These are phyloP conservation scores for Anguilla obscura DNA, from an alignment of 2,797 vertebrate genomes.

Conservation along the genomic window DNA sequence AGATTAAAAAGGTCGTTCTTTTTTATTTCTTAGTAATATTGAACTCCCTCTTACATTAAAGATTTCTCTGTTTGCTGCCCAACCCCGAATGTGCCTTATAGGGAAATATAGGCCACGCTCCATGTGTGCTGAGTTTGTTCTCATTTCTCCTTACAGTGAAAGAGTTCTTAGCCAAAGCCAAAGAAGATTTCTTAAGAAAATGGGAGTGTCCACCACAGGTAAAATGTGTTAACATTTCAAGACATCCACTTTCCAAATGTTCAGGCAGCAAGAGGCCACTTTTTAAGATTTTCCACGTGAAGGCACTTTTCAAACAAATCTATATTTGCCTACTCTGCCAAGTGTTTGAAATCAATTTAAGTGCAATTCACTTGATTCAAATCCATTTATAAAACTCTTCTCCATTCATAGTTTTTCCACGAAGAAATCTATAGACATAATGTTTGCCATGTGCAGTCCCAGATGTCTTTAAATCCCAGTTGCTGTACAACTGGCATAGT, in stretches of 20 bases:
- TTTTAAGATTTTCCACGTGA: neutral
- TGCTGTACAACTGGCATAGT: neutral
- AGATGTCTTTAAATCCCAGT: neutral
- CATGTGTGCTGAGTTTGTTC: neutral
- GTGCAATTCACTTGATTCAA: neutral
- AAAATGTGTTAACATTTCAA: constrained; percentile 41
- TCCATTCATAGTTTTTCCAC: neutral
- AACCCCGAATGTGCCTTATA: neutral
- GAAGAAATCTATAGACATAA: neutral
- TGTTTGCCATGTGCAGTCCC: neutral
- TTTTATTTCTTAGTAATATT: neutral
- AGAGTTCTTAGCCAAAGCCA: constrained; percentile 99
- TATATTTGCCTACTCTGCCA: neutral
- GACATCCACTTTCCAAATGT: neutral
- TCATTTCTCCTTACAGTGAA: constrained; percentile 81
- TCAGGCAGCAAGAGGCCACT: neutral
- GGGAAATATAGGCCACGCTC: neutral
- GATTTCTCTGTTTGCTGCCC: constrained; percentile 35
- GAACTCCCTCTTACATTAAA: constrained; percentile 30
- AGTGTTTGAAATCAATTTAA: neutral
- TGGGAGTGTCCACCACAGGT: constrained; percentile 98
- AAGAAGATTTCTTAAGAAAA: constrained; percentile 99
- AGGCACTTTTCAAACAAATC: neutral
- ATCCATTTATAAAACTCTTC: neutral
- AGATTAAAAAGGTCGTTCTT: constrained; percentile 4